Evolutionary conservation across 2,888 invertebrate species (phyloP).

Genomic region (Scaptodrosophila latifasciaeformis): DNA sequence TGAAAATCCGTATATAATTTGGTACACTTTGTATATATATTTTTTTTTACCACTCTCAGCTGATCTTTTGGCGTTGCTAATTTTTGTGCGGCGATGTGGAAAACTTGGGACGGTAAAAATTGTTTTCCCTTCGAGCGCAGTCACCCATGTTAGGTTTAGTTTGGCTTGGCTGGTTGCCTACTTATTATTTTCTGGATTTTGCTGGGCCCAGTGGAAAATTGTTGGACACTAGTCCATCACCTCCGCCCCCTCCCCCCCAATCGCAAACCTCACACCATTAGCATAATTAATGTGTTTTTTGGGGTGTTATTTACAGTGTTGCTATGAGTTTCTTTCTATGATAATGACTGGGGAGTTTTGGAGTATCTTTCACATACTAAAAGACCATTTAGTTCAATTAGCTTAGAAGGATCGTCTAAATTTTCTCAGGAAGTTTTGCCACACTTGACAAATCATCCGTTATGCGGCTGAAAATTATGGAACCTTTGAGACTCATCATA

Average conservation of each 20-base stretch:
- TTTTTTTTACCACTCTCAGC: constrained; percentile 14
- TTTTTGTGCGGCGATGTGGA: constrained; percentile 63
- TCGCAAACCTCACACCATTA: no score
- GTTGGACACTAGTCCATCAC: constrained; percentile 36
- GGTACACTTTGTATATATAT: constrained; percentile 10
- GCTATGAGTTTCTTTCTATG: constrained; percentile 10
- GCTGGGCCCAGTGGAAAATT: constrained; percentile 38
- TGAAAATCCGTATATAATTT: constrained; percentile 29
- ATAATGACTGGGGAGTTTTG: background rate
- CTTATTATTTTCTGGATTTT: constrained; percentile 56
- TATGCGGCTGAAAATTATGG: no score
- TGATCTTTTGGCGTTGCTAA: constrained; percentile 57
- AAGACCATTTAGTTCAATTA: constrained; percentile 5
- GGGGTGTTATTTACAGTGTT: constrained; percentile 26
- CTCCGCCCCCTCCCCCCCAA: no score
- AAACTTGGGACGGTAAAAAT: constrained; percentile 55
- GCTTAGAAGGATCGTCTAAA: no score
- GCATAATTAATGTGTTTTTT: constrained; percentile 55
- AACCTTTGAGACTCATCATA: constrained; percentile 24
- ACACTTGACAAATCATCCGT: no score
- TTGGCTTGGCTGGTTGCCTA: constrained; percentile 21
- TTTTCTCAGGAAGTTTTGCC: no score
- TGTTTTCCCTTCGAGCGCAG: constrained; percentile 52
- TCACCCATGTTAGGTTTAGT: background rate
- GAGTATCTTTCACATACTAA: no score